These are phyloP conservation scores for Chalcis sispes DNA, from an alignment of 2,888 invertebrate genomes.

Conservation along the genomic window DNA sequence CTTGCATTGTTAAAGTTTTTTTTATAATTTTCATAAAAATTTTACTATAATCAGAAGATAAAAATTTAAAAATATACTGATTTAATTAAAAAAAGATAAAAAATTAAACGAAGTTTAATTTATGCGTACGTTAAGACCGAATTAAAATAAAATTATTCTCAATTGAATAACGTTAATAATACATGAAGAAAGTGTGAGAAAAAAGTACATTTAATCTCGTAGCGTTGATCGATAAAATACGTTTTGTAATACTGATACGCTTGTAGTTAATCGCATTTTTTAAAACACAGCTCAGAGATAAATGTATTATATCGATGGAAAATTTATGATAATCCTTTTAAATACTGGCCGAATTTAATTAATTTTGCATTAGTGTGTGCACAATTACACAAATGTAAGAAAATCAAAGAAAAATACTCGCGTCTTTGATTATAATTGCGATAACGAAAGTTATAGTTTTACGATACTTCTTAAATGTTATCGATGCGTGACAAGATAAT, in stretches of 20 bases:
- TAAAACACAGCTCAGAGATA: conserved; percentile 10
- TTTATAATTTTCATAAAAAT: too few relatives aligned
- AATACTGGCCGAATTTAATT: conserved; percentile 30
- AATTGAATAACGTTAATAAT: too few relatives aligned
- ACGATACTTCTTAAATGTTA: not conserved
- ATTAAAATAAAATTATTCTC: conserved; percentile 32
- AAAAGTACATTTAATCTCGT: conserved; percentile 7
- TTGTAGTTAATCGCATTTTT: conserved; percentile 20
- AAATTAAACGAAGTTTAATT: not conserved
- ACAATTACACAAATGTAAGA: not conserved
- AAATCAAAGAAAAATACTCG: conserved; percentile 12
- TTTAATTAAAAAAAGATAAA: not conserved
- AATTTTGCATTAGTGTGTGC: conserved; percentile 28
- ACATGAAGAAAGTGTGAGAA: conserved; percentile 24
- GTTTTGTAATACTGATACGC: conserved; percentile 19
- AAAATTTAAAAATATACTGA: too few relatives aligned
- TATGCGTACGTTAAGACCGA: conserved; percentile 24
- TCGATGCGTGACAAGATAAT: too few relatives aligned
- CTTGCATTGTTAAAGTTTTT: too few relatives aligned
- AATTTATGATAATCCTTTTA: conserved; percentile 36
- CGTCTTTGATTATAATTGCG: conserved; percentile 26
- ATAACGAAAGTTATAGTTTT: not conserved
- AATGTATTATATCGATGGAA: conserved; percentile 33
- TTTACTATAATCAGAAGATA: too few relatives aligned
- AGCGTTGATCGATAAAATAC: conserved; percentile 12